Conservation (phyloP, 2,113 vertebrate species). For the pig (Sus scrofa) region DNA sequence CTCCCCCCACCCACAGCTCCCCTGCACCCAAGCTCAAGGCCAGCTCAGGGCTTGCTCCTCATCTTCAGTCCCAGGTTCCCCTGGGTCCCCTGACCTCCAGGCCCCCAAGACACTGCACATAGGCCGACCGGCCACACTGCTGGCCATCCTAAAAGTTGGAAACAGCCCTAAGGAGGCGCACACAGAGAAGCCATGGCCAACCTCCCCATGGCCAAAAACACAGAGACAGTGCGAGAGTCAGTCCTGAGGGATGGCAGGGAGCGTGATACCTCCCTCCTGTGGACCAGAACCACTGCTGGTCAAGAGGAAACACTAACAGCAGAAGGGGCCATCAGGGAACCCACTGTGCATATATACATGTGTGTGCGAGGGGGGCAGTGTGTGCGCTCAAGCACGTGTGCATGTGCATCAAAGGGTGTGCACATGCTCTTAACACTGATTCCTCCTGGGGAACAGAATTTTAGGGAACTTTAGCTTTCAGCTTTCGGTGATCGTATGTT, state of each 20-base stretch:
- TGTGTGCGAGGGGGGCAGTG: too few species aligned
- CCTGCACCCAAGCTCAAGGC: not conserved
- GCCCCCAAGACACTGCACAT: constrained; percentile 45
- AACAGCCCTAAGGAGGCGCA: not conserved
- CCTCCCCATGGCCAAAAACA: not conserved
- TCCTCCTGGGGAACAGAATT: not conserved
- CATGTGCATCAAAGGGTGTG: not conserved
- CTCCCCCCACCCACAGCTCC: constrained; percentile 39
- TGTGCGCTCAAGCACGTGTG: too few species aligned
- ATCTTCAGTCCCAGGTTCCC: not conserved
- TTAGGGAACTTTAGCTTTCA: not conserved
- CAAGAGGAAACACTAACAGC: not conserved
- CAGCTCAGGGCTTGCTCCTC: not conserved
- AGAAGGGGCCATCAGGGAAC: not conserved
- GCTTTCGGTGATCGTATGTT: not conserved
- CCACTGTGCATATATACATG: not conserved
- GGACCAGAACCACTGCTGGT: not conserved
- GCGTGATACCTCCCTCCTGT: not conserved
- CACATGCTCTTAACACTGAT: not conserved
- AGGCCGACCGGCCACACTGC: constrained; percentile 15
- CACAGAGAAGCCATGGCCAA: not conserved
- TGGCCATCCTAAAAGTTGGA: not conserved
- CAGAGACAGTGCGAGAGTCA: not conserved
- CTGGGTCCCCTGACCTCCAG: not conserved
- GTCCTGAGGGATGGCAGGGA: not conserved